Percentiles rank a stretch among this genome's conserved stretches.
Conservation (phyloP, 2,113 vertebrate genomes). For the Chaetops frenatus region DNA sequence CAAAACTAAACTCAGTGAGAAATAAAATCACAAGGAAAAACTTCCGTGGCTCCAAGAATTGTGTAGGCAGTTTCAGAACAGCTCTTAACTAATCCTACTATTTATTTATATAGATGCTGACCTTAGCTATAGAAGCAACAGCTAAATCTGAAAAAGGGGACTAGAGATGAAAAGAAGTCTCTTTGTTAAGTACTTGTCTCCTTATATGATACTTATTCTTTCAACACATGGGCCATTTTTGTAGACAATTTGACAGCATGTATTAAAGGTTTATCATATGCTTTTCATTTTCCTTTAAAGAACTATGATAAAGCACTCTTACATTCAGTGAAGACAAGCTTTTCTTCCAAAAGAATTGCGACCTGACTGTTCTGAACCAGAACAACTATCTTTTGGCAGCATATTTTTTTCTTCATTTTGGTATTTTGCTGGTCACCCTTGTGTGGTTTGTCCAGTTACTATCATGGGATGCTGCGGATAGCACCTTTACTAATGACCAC, state of each 20-base stretch:
- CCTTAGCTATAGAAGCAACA: conserved; percentile 30
- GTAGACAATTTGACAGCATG: conserved; percentile 53
- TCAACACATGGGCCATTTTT: conserved; percentile 59
- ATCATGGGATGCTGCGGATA: neutral
- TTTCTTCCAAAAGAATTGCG: neutral
- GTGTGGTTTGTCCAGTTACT: neutral
- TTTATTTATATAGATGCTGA: conserved; percentile 52
- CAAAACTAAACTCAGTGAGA: neutral
- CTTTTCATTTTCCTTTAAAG: conserved; percentile 17
- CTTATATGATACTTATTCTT: conserved; percentile 41
- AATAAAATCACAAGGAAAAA: neutral
- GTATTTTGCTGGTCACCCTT: neutral
- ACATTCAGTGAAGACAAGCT: neutral
- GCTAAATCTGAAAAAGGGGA: conserved; percentile 34
- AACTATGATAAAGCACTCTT: neutral
- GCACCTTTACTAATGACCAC: neutral
- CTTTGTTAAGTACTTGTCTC: conserved; percentile 45
- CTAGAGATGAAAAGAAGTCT: conserved; percentile 14
- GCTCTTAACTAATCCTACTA: conserved; percentile 47
- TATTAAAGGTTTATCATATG: conserved; percentile 55
- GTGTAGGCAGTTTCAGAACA: conserved; percentile 44
- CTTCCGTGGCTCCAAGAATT: neutral
- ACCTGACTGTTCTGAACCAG: neutral
- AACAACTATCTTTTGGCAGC: neutral
- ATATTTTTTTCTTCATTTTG: neutral